Evolutionary conservation across 2,797 vertebrate genomes (phyloP).

Genomic region (Echeneis naucrates): DNA sequence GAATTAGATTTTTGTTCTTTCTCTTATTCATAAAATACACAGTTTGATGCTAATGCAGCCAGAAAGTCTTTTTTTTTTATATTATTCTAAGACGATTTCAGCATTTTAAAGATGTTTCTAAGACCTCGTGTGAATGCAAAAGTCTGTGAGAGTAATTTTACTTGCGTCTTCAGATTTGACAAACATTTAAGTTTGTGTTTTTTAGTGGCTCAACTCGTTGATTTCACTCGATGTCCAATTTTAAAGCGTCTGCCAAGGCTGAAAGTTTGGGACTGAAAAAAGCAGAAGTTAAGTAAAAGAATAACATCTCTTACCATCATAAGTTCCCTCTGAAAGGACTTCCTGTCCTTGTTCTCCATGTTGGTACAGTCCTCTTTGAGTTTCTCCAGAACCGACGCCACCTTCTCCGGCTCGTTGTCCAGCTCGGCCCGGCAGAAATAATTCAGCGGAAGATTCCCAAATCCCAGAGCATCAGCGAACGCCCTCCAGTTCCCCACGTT

Average conservation of each 20-base stretch:
- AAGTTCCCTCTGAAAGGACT: slow-evolving; percentile 98
- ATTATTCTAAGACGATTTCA: background rate
- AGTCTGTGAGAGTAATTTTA: too few relatives aligned
- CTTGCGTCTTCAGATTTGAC: too few relatives aligned
- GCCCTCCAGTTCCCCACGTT: slow-evolving; percentile 94
- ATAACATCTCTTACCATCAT: slow-evolving; percentile 89
- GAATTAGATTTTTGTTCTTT: slow-evolving; percentile 29
- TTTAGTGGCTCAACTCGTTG: too few relatives aligned
- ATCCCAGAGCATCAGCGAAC: slow-evolving; percentile 93
- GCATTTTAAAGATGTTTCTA: background rate
- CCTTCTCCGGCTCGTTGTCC: slow-evolving; percentile 94
- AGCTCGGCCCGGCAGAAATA: slow-evolving; percentile 93
- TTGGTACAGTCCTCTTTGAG: slow-evolving; percentile 97
- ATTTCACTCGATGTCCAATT: background rate
- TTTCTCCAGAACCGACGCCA: slow-evolving; percentile 96
- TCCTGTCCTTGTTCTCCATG: slow-evolving; percentile 91
- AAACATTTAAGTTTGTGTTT: too few relatives aligned
- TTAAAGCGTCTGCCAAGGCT: too few relatives aligned
- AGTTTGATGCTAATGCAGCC: background rate
- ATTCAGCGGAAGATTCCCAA: slow-evolving; percentile 88
- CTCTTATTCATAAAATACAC: slow-evolving; percentile 11
- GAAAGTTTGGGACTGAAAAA: too few relatives aligned
- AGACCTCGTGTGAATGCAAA: too few relatives aligned
- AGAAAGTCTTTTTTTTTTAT: background rate
- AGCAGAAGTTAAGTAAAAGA: too few relatives aligned